Evolutionary conservation across 2,888 invertebrate species (phyloP), one percentile per base, ranked within the genome.

Genomic region (Allacma fusca): DNA sequence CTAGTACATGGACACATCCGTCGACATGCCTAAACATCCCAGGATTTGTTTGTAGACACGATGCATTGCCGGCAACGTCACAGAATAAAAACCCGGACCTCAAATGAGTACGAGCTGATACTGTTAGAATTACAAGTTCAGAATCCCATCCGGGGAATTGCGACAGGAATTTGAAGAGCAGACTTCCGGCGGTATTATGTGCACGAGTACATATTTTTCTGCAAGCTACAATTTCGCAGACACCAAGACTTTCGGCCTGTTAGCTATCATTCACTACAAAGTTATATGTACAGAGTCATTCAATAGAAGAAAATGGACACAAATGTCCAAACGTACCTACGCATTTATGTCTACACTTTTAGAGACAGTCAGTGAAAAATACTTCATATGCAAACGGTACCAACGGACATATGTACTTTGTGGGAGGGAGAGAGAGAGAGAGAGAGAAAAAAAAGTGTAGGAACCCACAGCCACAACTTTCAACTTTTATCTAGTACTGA

Each of bases 121-220:
- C 24, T 13, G 12, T 21, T 16, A 16, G 64, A 26, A 64, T 28
- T 24, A 21, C 9, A 62, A 67, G 21, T 28, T 67, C n/a, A 67
- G 29, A 67, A 50, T 70, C 70, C 28, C 70, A 50, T 44, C 50
- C 70, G 70, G 70, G 26, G 23, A 43, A 43, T 70, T 70, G 44
- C 19, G 24, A 43, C 40, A 50, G 26, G 70, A 44, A 21, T 26
- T 40, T 26, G 70, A 50, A 70, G 70, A 1, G 26, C 19, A 34
- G n/a, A 70, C 50, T 70, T 70, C 70, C 70, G 70, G 70, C 28
- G 50, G 26, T 9, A 70, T 50, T 50, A 26, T 28, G 13, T 50
- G 19, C 50, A 50, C 50, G 50, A 50, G 50, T 50, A 50, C 19
- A 9, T 50, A 12, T 16, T 50, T 16, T 16, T 50, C n/a, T 12